Percentiles rank a stretch among this genome's conserved stretches.
These are phyloP conservation scores for Cryptotis parvus DNA, from an alignment of 2,113 vertebrate genomes.

Conservation along the genomic window DNA sequence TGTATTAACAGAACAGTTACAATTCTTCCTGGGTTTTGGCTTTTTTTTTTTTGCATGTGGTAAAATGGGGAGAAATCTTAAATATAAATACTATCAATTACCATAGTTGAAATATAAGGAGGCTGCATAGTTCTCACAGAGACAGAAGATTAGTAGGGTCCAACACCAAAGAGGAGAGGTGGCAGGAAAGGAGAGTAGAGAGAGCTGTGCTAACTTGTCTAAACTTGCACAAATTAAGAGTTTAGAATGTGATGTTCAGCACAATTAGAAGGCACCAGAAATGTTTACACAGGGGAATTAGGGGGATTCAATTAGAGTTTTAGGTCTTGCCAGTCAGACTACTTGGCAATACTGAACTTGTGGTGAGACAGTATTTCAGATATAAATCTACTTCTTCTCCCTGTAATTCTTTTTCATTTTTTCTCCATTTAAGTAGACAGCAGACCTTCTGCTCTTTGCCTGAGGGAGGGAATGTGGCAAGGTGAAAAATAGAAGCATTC, in stretches of 20 bases:
- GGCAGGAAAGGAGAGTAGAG: background rate
- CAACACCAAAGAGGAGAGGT: background rate
- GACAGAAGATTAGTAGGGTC: background rate
- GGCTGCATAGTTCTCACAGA: background rate
- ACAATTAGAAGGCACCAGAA: background rate
- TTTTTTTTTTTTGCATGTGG: background rate
- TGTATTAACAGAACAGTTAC: background rate
- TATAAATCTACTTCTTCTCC: background rate
- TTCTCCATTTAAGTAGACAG: conserved; percentile 27
- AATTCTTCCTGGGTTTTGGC: background rate
- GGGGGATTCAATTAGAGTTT: background rate
- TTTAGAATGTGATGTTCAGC: background rate
- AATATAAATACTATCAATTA: background rate
- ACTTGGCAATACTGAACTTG: background rate
- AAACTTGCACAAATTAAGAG: background rate
- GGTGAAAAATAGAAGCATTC: conserved; percentile 49
- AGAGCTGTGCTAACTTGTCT: background rate
- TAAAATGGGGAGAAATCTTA: too few species aligned
- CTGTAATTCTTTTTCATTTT: background rate
- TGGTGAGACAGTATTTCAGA: background rate
- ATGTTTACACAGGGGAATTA: background rate
- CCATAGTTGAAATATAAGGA: background rate
- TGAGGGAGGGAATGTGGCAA: background rate
- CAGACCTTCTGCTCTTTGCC: background rate
- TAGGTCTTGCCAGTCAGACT: background rate